Percentiles rank a stretch among this genome's conserved stretches.
Evolutionary conservation across 92 coral and sea anemone species (phyloP).

Genomic region (Umimayanthus kanabou): DNA sequence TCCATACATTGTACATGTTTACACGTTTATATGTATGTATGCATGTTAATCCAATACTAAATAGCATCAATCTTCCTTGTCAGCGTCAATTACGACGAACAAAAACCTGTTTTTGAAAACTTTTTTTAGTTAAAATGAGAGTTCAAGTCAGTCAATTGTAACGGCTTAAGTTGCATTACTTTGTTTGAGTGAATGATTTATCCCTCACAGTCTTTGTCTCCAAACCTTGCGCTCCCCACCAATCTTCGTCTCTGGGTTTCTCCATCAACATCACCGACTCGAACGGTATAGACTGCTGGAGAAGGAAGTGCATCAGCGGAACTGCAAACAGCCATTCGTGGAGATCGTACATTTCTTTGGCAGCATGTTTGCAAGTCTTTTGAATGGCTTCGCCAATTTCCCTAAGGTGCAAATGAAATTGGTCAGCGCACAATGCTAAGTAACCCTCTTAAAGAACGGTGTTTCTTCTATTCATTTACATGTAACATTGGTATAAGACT

Average conservation of each 20-base stretch:
- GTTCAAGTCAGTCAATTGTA: not conserved
- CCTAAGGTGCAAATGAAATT: not conserved
- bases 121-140: not conserved
- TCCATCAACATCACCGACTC: constrained; percentile 22
- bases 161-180: not conserved
- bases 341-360: not conserved
- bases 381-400: constrained; percentile 14
- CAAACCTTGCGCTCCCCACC: constrained; percentile 51
- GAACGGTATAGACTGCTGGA: constrained; percentile 39
- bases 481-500: no score
- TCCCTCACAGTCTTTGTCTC: constrained; percentile 16
- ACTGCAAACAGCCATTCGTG: constrained; percentile 44
- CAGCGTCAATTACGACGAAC: no score
- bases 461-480: no score
- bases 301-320: constrained; percentile 50
- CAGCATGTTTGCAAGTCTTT: not conserved
- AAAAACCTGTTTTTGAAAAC: no score
- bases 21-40: no score
- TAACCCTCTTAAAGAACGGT: no score
- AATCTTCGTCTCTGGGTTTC: constrained; percentile 18
- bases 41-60: no score
- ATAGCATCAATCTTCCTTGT: no score
- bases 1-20: no score
- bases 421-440: not conserved
- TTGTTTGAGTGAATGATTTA: not conserved